Base-by-base conservation (phyloP, 2,113 vertebrate species). In the Alligator mississippiensis region DNA sequence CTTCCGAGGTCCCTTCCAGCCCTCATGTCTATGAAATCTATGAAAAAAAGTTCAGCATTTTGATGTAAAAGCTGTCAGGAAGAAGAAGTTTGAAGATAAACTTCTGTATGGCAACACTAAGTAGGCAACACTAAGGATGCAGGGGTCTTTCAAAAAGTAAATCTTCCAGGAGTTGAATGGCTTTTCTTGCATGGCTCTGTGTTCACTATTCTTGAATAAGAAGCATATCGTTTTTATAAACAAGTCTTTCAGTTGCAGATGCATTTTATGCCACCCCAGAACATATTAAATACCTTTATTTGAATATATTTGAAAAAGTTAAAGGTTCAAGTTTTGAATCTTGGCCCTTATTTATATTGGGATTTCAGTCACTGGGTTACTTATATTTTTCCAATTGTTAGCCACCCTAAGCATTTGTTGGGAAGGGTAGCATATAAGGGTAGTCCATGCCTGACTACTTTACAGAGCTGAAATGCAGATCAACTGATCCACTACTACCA, bases 91-190 rank as follows among this genome's bases (percentile, higher is more conserved):
- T 78, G 80, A 84, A 70, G 93, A 87, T 85, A 90, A 88, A 87
- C 88, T 95, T 80, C 59, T 88, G 87, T 88, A 74, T 80, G 47
- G 4, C 74, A 97, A 89, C 76, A 75, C 34, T 80, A 68, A 76
- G 82, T 80, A 84, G 18, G 59, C 22, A 89, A 58, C 27, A 82
- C 19, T 0, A 55, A 72, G 86, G 47, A 27, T 22, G 75, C 58
- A 87, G 60, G 57, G 95, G 55, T 89, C 72, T 82, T 90, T 59
- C 91, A 24, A 88, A 93, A 90, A 59, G 55, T 8, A 38, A 30
- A 7, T 59, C 84, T 94, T 93, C 57, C 28, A 66, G 9, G 72
- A 90, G 62, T 85, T 74, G n/a, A 17, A 91, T 22, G 24, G 58
- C 5, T 11, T 61, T 5, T 88, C 85, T 86, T 87, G 7, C 66